A percentile compares a stretch with the other conserved stretches of the same genome.
Conservation (phyloP, 2,888 invertebrate genomes). For the Tryphoninae sp. region DNA sequence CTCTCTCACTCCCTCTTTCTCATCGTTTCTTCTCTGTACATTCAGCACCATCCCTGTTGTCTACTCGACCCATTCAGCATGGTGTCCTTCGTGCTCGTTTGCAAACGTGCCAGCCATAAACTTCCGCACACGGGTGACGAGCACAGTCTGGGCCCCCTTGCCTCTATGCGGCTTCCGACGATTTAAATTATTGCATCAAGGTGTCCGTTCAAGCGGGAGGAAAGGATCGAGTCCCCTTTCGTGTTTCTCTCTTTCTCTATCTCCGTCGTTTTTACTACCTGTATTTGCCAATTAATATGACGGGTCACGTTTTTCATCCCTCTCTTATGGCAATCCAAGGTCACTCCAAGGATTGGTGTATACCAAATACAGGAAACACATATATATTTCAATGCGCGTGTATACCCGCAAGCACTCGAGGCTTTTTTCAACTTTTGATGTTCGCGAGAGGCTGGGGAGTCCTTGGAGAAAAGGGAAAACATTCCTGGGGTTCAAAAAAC, state of each 20-base stretch:
- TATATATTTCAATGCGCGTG: background rate
- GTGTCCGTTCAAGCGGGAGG: constrained; percentile 32
- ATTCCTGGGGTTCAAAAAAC: constrained; percentile 17
- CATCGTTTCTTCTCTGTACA: constrained; percentile 27
- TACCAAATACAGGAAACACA: constrained; percentile 13
- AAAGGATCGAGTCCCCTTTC: constrained; percentile 16
- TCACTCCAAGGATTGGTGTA: background rate
- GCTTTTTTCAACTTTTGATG: constrained; percentile 40
- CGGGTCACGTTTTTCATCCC: constrained; percentile 34
- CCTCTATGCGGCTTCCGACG: constrained; percentile 33
- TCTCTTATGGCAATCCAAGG: constrained; percentile 20
- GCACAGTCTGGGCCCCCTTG: constrained; percentile 3
- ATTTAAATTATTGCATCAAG: constrained; percentile 60
- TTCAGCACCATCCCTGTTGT: constrained; percentile 23
- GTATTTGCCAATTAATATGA: constrained; percentile 63
- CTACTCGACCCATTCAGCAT: constrained; percentile 20
- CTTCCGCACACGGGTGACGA: constrained; percentile 34
- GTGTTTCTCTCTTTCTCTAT: background rate
- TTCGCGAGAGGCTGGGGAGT: constrained; percentile 15
- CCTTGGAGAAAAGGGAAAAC: constrained; percentile 31
- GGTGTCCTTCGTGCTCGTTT: constrained; percentile 46
- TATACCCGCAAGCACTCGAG: background rate
- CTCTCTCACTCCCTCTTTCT: constrained; percentile 13
- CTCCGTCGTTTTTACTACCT: constrained; percentile 21
- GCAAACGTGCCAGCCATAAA: constrained; percentile 57